Evolutionary conservation across 2,797 vertebrate genomes (phyloP), one percentile per base, ranked within the genome.

Genomic region (Pseudotriccus pelzelni): DNA sequence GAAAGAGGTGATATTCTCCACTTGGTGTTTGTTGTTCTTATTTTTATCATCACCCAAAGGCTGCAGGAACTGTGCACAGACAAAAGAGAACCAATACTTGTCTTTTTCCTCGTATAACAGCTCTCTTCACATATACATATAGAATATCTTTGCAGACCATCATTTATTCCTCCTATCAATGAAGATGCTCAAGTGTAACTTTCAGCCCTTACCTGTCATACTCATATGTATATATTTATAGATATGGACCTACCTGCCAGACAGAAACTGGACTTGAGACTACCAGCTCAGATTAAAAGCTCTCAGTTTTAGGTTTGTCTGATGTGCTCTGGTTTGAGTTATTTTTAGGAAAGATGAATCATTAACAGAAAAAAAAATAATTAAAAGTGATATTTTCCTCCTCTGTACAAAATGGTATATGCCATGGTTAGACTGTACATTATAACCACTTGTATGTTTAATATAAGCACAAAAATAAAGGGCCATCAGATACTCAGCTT

Each of bases 231-330:
- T 39, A 14, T 46, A n/a, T 44, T 11, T 46, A 44, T 23, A 39
- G 6, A 28, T 3, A 44, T 8, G 1, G 34, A 44, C 37, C 21
- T 22, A 68, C 20, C 32, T 39, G 19, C 0, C 0, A 55, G 44
- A 70, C n/a, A 43, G 11, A 53, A 84, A 25, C 8, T 30, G 28
- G 37, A 56, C 28, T 82, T 49, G 28, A 78, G 14, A 91, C 22
- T 41, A 32, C 9, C 22, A 16, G 28, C 27, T 23, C 14, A 10
- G 24, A 72, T 50, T 87, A 20, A 76, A 69, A 62, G 8, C 20
- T 75, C n/a, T 67, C 47, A 28, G 14, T 52, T 91, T 66, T 37
- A 80, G 19, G 12, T 58, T 50, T 50, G 49, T 28, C 58, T 43
- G 14, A 25, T 49, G 6, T n/a, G 25, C 34, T 67, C 11, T 41